These are phyloP conservation scores for Crocidura indochinensis DNA, from an alignment of 2,797 vertebrate species.

Conservation along the genomic window DNA sequence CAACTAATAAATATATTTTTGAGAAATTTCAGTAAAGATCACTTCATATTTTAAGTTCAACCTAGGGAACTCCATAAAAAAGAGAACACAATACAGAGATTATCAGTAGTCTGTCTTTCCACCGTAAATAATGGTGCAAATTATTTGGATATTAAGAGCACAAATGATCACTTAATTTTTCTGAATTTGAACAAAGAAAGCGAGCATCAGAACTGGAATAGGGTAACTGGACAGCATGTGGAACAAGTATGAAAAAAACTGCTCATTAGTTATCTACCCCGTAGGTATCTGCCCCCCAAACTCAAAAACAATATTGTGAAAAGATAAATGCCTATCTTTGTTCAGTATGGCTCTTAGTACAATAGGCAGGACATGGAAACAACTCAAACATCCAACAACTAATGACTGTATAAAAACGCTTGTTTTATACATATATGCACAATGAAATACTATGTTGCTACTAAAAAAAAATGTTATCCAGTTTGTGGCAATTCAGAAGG, in stretches of 20 bases:
- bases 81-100: constrained; percentile 3
- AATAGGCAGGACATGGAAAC: no score
- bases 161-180: not conserved
- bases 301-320: not conserved
- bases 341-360: no score
- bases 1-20: constrained; percentile 28
- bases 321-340: no score
- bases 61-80: constrained; percentile 33
- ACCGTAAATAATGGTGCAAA: not conserved
- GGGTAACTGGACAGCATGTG: not conserved
- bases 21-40: constrained; percentile 41
- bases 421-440: no score
- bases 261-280: no score
- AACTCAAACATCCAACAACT: no score
- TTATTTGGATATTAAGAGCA: not conserved
- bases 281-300: not conserved
- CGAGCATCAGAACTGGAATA: not conserved
- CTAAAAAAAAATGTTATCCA: no score
- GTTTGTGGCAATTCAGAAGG: no score
- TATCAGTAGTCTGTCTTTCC: constrained; percentile 1
- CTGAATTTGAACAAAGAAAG: not conserved
- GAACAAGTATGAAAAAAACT: not conserved
- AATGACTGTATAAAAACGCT: no score
- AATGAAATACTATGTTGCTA: no score
- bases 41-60: not conserved